Evolutionary conservation across 2,797 vertebrate species (phyloP), one percentile per base, ranked within the genome.

Genomic region (Holocentrus rufus): DNA sequence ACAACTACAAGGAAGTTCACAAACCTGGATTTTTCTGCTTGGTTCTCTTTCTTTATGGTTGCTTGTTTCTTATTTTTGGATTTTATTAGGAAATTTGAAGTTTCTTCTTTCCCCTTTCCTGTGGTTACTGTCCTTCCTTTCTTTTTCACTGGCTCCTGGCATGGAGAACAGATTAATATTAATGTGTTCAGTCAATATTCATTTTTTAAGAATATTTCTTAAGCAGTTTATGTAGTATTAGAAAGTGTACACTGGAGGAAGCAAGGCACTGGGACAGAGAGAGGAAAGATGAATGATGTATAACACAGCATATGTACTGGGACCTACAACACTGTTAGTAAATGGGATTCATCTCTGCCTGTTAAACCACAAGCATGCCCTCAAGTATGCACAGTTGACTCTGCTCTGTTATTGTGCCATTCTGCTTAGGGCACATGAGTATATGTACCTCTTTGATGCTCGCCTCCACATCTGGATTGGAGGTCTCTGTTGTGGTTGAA

Each of bases 401-500:
- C 13, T 54, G 27, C 10, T 11, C 1, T 2, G 13, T 54, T 18
- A 54, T 23, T 20, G 50, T 52, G 5, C n/a, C 17, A n/a, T 8
- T 20, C 3, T 20, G 50, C 50, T n/a, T 20, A 6, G n/a, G 10
- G n/a, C 15, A 52, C 20, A 25, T 2, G 30, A 7, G 11, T 46
- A 9, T 47, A 25, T 5, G 4, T 83, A 94, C 98, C 96, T 98
- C 98, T 94, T 96, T 98, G 74, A 95, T 90, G 89, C 91, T 94
- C 1, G 95, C 87, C 77, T 99, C 98, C 82, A 95, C 93, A 44
- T 99, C 98, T 7, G 97, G 98, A 82, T 96, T 99, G 69, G 98
- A 99, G 76, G 98, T 97, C 93, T 99, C 98, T 23, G 98, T 99
- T 69, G 97, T 99, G 6, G 97, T 99, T 85, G 98, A 99, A 82